A percentile compares a stretch with the other conserved stretches of the same genome.
Evolutionary conservation across 2,888 invertebrate species (phyloP).

Genomic region (Drosophila histrio): DNA sequence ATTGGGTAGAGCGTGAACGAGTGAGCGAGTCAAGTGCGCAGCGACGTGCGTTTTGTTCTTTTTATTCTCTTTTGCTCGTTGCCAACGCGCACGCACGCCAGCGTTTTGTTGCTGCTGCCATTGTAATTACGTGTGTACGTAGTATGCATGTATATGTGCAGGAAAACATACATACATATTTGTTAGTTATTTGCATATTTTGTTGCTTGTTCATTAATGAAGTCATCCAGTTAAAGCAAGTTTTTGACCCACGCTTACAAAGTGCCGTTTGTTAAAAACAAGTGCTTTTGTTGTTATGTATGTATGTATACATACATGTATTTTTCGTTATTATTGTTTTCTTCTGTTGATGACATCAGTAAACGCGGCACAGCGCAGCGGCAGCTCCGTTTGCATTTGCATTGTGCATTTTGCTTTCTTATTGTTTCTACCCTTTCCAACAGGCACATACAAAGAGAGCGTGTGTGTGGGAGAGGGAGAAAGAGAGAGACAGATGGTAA

Average conservation of each 20-base stretch:
- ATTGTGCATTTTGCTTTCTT: constrained; percentile 29
- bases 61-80: constrained; percentile 8
- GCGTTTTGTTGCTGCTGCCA: constrained; percentile 33
- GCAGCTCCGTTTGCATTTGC: constrained; percentile 19
- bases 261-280: constrained; percentile 38
- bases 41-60: constrained; percentile 14
- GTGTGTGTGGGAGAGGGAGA: neutral
- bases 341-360: constrained; percentile 47
- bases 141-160: neutral
- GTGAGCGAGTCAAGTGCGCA: constrained; percentile 34
- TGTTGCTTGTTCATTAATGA: constrained; percentile 61
- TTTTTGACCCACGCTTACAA: constrained; percentile 46
- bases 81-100: constrained; percentile 23
- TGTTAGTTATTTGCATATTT: constrained; percentile 43
- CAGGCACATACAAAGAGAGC: neutral
- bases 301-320: neutral
- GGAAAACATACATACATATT: constrained; percentile 18
- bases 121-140: constrained; percentile 17
- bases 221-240: constrained; percentile 70
- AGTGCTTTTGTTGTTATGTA: constrained; percentile 39
- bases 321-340: constrained; percentile 24
- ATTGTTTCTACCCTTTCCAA: constrained; percentile 29
- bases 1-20: neutral
- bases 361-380: constrained; percentile 18
- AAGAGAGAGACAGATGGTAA: neutral